Evolutionary conservation across 2,888 invertebrate species (phyloP).

Genomic region (Coleophora deauratella): DNA sequence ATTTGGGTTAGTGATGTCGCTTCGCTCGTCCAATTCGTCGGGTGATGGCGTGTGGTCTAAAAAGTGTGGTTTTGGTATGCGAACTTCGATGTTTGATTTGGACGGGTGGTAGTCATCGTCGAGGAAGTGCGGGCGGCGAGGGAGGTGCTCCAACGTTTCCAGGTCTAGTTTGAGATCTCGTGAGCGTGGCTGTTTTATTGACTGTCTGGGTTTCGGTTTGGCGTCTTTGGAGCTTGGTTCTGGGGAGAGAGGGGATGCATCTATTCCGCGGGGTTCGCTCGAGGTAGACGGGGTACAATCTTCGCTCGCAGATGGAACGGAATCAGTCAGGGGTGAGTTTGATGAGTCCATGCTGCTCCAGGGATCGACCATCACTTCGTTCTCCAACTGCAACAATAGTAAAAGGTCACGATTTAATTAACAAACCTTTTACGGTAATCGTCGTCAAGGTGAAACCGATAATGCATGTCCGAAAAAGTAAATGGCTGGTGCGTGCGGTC

Average conservation of each 20-base stretch:
- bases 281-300: slow-evolving; percentile 67
- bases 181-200: slow-evolving; percentile 36
- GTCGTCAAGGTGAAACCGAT: slow-evolving; percentile 35
- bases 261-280: slow-evolving; percentile 43
- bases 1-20: slow-evolving; percentile 65
- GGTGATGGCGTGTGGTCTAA: slow-evolving; percentile 69
- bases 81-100: slow-evolving; percentile 64
- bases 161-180: slow-evolving; percentile 57
- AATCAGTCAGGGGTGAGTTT: slow-evolving; percentile 69
- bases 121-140: slow-evolving; percentile 75
- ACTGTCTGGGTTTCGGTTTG: slow-evolving; percentile 36
- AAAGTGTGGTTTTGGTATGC: slow-evolving; percentile 70
- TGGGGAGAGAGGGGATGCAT: slow-evolving; percentile 39
- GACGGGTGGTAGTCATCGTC: slow-evolving; percentile 77
- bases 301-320: slow-evolving; percentile 67
- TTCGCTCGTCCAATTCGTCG: slow-evolving; percentile 66
- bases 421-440: slow-evolving; percentile 26
- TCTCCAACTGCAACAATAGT: slow-evolving; percentile 73
- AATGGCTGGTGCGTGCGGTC: slow-evolving; percentile 32
- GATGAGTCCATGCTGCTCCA: slow-evolving; percentile 74
- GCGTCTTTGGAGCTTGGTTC: slow-evolving; percentile 51
- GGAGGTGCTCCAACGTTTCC: slow-evolving; percentile 48
- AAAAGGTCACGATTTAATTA: slow-evolving; percentile 7
- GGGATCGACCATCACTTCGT: slow-evolving; percentile 72
- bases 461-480: slow-evolving; percentile 33